Evolutionary conservation across 2,113 vertebrate genomes (phyloP), one percentile per base, ranked within the genome.

Genomic region (Leptobrachium ailaonicum): DNA sequence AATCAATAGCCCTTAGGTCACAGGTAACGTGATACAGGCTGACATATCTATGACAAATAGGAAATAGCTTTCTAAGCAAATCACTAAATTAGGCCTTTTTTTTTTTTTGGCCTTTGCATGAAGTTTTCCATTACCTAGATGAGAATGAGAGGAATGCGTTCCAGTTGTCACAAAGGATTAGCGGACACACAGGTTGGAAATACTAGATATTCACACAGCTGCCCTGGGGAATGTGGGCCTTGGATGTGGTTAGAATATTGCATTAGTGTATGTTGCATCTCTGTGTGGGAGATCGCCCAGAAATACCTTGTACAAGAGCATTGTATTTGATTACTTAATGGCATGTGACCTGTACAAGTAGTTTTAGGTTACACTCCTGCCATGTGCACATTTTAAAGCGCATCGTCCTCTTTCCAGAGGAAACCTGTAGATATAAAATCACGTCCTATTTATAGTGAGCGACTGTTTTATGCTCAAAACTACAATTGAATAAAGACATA

Each of bases 101-200:
- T 41, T 42, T 63, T 75, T 79, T 41, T 66, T 56, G 20, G 56
- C 73, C 53, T 43, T 41, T 10, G 42, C 43, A n/a, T 6, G 60
- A 73, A 72, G n/a, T 64, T 76, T 77, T 76, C 73, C 80, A 82
- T 77, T 72, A 77, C 53, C 62, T 68, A 41, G n/a, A 60, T 62
- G 66, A 77, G 40, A 14, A 66, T 14, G 73, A 44, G 4, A 70
- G 44, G 76, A 74, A 75, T 73, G 64, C 54, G 69, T 58, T 58
- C 63, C 64, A 75, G 54, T 11, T 20, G 58, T 20, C 56, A 47
- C 11, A 6, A 50, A 42, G 62, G 79, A 81, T 81, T 81, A 81
- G 43, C 44, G 71, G 63, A 40, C 40, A 45, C 63, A 60, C 41
- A 62, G 79, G 12, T 72, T 62, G 79, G 64, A 81, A 75, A 81